Evolutionary conservation across 2,113 vertebrate species (phyloP).

Genomic region (Neotoma lepida): DNA sequence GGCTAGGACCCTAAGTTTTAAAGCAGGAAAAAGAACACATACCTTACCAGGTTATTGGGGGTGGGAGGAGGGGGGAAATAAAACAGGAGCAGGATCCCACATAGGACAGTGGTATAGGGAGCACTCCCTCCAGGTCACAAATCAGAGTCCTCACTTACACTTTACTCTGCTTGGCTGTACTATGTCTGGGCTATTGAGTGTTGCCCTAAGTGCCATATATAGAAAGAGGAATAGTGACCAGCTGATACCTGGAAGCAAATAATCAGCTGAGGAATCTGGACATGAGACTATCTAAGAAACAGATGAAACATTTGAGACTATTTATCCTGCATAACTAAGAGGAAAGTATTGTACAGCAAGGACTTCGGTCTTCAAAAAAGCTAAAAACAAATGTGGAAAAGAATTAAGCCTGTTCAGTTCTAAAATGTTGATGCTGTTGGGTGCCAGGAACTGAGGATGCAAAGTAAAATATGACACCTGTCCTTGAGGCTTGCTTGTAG

Average conservation of each 20-base stretch:
- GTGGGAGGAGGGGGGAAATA: neutral
- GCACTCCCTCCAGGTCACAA: neutral
- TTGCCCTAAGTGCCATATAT: neutral
- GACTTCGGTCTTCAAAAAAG: neutral
- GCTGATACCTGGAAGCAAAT: neutral
- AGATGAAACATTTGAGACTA: neutral
- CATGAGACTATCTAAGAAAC: constrained; percentile 37
- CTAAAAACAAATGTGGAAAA: neutral
- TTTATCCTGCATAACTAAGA: neutral
- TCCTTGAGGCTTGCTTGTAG: neutral
- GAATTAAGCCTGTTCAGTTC: neutral
- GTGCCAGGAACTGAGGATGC: neutral
- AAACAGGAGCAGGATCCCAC: neutral
- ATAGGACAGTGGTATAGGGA: neutral
- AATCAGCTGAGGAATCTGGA: neutral
- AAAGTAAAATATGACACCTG: neutral
- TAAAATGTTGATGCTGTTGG: neutral
- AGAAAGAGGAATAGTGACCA: constrained; percentile 30
- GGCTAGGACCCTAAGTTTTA: neutral
- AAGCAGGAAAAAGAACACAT: neutral
- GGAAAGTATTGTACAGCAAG: neutral
- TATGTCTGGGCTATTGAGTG: constrained; percentile 15
- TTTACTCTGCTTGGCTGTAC: neutral
- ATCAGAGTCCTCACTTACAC: neutral
- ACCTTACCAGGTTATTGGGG: neutral